These are phyloP conservation scores for Hermetia illucens DNA, from an alignment of 1,140 invertebrate genomes.

Conservation along the genomic window DNA sequence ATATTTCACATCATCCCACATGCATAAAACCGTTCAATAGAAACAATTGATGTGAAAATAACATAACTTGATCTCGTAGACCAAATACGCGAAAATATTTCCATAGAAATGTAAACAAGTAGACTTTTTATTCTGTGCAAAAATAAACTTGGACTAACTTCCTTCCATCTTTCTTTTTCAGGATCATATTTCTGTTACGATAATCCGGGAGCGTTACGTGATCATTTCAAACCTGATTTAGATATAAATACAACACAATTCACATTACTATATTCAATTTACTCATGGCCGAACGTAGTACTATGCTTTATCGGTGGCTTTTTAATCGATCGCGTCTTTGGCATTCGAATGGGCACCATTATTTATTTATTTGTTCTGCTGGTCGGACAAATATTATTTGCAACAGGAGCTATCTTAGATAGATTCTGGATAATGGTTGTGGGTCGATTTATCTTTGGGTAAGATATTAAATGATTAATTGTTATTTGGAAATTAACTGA, in stretches of 20 bases:
- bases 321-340: constrained; percentile 86
- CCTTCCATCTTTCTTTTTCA: constrained; percentile 38
- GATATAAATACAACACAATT: constrained; percentile 68
- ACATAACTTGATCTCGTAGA: background rate
- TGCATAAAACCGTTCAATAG: no score
- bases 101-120: constrained; percentile 1
- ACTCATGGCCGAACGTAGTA: constrained; percentile 96
- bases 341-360: constrained; percentile 80
- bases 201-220: constrained; percentile 82
- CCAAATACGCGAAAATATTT: constrained; percentile 2
- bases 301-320: constrained; percentile 93
- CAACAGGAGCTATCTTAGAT: constrained; percentile 66
- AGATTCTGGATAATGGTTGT: constrained; percentile 81
- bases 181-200: constrained; percentile 99
- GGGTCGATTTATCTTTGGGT: constrained; percentile 96
- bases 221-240: constrained; percentile 74
- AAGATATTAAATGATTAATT: constrained; percentile 23
- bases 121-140: background rate
- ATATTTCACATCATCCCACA: no score
- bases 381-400: constrained; percentile 78
- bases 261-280: constrained; percentile 82
- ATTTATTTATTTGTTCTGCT: constrained; percentile 75
- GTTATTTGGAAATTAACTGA: no score
- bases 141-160: constrained; percentile 2
- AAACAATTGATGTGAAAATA: no score